Evolutionary conservation across 2,888 invertebrate genomes (phyloP), one percentile per base, ranked within the genome.

Genomic region (Trichopoda pennipes): DNA sequence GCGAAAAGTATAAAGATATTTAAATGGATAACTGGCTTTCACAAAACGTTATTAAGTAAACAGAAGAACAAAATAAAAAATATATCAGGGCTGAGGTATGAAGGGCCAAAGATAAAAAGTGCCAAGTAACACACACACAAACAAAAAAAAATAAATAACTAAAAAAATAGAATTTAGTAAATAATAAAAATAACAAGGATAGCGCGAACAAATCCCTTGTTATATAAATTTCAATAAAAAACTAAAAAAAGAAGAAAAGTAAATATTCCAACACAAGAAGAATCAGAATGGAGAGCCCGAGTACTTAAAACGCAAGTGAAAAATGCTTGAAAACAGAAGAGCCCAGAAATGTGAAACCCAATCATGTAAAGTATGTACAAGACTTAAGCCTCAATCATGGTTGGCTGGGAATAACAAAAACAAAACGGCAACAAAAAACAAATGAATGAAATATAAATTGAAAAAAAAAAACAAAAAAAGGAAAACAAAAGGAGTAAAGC

Each of bases 231-330:
- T 9, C 19, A 12, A 21, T 12, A 17, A 14, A 19, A 21, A 19
- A n/a, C n/a, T n/a, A n/a, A n/a, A 23, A 21, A 21, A 16, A 23
- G 16, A 38, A 53, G 32, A 21, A 60, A 55, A 77, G 58, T 47
- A 72, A 68, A 68, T 51, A 53, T 21, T 70, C 60, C 14, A 56
- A 61, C 47, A 64, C 58, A 66, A 75, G 56, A 66, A 75, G 56
- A 58, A 38, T 38, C 58, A 47, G 75, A 14, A 68, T 64, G 72
- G 73, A 77, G 68, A 77, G 77, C 66, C 55, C 70, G 44, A 79
- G 82, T 82, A 82, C 82, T 82, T 82, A 79, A 82, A 61, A 53
- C 38, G 75, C 79, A 82, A 82, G 82, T 82, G 79, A 79, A 76
- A 79, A 75, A 79, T 75, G 82, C 82, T 82, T 79, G 66, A 72